Evolutionary conservation across 1,140 invertebrate species (phyloP).

Genomic region (Steinernema feltiae): DNA sequence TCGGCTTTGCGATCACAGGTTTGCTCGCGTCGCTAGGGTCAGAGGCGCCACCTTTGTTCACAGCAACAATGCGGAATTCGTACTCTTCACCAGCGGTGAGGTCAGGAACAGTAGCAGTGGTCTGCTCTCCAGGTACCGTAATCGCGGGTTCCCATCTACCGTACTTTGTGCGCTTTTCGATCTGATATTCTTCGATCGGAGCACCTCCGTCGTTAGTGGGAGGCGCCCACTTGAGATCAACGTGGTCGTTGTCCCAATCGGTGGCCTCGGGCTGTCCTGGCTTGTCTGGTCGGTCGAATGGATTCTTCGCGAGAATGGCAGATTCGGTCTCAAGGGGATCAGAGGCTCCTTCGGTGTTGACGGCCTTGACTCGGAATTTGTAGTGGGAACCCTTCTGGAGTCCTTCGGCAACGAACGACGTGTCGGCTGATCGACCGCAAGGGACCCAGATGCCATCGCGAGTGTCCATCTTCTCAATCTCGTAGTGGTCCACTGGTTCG

Average conservation of each 20-base stretch:
- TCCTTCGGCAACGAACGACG: conserved; percentile 55
- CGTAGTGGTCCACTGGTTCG: conserved; percentile 67
- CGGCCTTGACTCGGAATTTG: conserved; percentile 92
- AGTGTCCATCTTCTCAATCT: conserved; percentile 54
- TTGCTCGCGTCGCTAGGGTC: conserved; percentile 71
- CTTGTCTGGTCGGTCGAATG: conserved; percentile 72
- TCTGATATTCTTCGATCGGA: conserved; percentile 85
- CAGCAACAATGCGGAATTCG: conserved; percentile 77
- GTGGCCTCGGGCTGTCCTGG: conserved; percentile 82
- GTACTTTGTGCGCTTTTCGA: conserved; percentile 90
- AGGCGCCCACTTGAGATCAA: conserved; percentile 81
- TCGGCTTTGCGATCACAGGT: conserved; percentile 74
- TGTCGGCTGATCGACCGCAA: conserved; percentile 45
- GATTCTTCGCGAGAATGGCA: conserved; percentile 87
- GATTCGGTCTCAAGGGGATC: conserved; percentile 81
- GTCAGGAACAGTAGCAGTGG: conserved; percentile 75
- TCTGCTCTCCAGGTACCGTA: conserved; percentile 72
- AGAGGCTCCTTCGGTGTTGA: conserved; percentile 88
- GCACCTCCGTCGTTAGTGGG: conserved; percentile 82
- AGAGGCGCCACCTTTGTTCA: conserved; percentile 84
- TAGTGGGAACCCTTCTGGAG: conserved; percentile 65
- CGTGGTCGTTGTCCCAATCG: conserved; percentile 80
- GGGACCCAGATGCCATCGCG: conserved; percentile 56
- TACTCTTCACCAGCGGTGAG: conserved; percentile 82
- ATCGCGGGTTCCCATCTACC: conserved; percentile 86